A percentile compares a stretch with the other conserved stretches of the same genome.
Evolutionary conservation across 2,113 vertebrate species (phyloP).

Genomic region (Lepidothrix coronata): DNA sequence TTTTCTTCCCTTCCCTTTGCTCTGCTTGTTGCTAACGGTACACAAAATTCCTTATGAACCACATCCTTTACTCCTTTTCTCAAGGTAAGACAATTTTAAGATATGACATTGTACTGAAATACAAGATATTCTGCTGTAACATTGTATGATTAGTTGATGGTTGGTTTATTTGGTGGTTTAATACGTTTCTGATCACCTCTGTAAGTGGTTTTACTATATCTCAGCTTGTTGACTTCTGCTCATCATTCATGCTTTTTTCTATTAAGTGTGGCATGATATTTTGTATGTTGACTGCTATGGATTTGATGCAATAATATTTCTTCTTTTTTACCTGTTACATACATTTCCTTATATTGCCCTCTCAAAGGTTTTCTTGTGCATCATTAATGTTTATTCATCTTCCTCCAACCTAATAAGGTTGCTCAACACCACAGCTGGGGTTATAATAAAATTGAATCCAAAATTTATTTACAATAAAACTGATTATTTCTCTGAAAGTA

Average conservation of each 20-base stretch:
- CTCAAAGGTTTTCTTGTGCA: neutral
- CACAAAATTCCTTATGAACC: neutral
- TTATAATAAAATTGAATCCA: neutral
- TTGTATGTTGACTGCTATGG: neutral
- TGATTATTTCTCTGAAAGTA: neutral
- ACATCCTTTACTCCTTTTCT: neutral
- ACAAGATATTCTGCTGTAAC: neutral
- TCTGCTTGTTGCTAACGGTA: neutral
- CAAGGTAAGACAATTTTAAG: neutral
- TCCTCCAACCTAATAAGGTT: neutral
- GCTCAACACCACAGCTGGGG: neutral
- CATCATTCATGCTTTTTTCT: neutral
- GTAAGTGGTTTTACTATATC: neutral
- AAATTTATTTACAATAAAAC: neutral
- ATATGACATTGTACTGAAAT: neutral
- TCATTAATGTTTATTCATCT: neutral
- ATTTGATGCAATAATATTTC: neutral
- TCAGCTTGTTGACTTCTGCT: neutral
- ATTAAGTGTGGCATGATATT: neutral
- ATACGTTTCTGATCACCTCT: neutral
- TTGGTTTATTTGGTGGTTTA: neutral
- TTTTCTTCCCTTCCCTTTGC: neutral
- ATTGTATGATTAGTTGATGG: neutral
- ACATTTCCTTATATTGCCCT: neutral
- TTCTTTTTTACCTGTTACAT: neutral